Conservation (phyloP, 2,888 invertebrate species). For the Conistra vaccinii region DNA sequence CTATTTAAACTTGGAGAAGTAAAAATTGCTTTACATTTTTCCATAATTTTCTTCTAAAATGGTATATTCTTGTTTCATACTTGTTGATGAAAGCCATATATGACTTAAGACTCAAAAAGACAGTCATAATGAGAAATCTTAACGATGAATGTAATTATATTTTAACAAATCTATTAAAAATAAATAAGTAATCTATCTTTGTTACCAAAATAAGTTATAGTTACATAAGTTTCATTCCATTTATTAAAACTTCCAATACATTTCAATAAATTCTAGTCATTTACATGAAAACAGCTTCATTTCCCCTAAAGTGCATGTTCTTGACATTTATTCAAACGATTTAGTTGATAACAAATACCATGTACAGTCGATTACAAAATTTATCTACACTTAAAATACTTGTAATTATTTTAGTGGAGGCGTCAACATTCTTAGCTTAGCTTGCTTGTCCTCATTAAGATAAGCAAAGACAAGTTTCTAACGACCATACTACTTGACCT, state of each 20-base stretch:
- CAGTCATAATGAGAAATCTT: not conserved
- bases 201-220: not conserved
- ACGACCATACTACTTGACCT: slow-evolving; percentile 43
- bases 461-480: slow-evolving; percentile 49
- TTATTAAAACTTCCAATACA: not conserved
- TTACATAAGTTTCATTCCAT: not conserved
- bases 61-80: not conserved
- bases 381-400: slow-evolving; percentile 64
- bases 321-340: slow-evolving; percentile 29
- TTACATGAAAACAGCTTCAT: slow-evolving; percentile 49
- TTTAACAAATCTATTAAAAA: not conserved
- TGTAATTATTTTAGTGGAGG: slow-evolving; percentile 66
- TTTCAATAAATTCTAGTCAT: not conserved
- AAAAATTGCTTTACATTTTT: too few species aligned
- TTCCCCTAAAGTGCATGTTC: slow-evolving; percentile 17
- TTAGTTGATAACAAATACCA: slow-evolving; percentile 18
- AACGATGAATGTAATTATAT: not conserved
- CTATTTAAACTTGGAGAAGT: not conserved
- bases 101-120: not conserved
- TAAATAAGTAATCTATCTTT: not conserved
- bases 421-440: slow-evolving; percentile 67
- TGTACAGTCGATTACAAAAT: slow-evolving; percentile 47
- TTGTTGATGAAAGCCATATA: not conserved
- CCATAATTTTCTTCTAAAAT: not conserved
- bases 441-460: slow-evolving; percentile 68